A percentile compares a stretch with the other conserved stretches of the same genome.
phyloP scores from a whole-genome alignment of 2,888 invertebrate species.

The Eudemis profundana region DNA sequence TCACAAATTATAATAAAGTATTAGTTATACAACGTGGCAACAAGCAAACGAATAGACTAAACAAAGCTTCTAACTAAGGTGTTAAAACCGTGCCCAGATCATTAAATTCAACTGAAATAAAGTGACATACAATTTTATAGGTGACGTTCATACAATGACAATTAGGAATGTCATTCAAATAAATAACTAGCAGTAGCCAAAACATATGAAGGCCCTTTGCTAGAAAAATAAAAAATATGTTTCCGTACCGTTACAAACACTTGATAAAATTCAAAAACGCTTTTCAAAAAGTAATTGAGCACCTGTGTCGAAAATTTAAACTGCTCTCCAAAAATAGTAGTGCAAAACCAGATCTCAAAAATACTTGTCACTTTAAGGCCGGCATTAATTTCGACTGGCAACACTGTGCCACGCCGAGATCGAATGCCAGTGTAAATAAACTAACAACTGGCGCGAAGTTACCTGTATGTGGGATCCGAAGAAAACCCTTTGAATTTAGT shows the following conservation, averaged over 20 bases:
- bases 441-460: constrained; percentile 12
- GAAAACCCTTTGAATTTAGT: background rate
- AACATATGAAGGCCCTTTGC: constrained; percentile 80
- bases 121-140: constrained; percentile 68
- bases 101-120: constrained; percentile 28
- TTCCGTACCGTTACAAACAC: constrained; percentile 29
- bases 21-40: constrained; percentile 39
- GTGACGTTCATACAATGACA: constrained; percentile 63
- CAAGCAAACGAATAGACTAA: constrained; percentile 26
- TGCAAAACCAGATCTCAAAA: constrained; percentile 42
- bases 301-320: constrained; percentile 34
- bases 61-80: constrained; percentile 28
- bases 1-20: background rate
- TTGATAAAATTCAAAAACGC: constrained; percentile 19
- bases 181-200: constrained; percentile 62
- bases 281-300: constrained; percentile 31
- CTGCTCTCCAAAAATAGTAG: constrained; percentile 30
- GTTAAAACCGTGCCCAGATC: constrained; percentile 36
- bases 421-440: constrained; percentile 26
- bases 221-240: constrained; percentile 49
- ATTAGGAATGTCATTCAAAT: constrained; percentile 52
- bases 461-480: background rate
- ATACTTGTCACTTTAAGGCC: constrained; percentile 18
- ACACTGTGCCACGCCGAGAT: constrained; percentile 38
- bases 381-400: constrained; percentile 29